These are phyloP conservation scores for Pogonus chalceus DNA, from an alignment of 1,140 invertebrate species.

Conservation along the genomic window DNA sequence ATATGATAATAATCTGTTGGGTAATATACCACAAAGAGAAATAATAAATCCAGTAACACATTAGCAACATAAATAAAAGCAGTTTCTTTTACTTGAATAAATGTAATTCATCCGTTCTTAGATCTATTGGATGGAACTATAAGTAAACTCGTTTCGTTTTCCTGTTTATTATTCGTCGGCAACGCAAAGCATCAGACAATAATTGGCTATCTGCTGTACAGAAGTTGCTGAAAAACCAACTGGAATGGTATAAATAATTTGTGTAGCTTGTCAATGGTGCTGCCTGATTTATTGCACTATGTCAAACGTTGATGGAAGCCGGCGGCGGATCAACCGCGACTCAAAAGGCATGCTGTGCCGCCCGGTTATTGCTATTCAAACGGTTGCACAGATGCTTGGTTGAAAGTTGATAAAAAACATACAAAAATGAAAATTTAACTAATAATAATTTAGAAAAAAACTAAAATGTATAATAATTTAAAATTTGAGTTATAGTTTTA, in stretches of 20 bases:
- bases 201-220: background rate
- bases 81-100: no score
- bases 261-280: background rate
- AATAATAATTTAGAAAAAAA: background rate
- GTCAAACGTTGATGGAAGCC: slow-evolving; percentile 4
- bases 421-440: background rate
- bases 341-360: background rate
- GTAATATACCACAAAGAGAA: no score
- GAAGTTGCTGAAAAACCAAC: background rate
- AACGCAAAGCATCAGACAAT: background rate
- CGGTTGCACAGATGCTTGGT: background rate
- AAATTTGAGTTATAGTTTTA: background rate
- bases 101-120: no score
- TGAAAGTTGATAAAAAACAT: background rate
- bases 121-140: no score
- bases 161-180: slow-evolving; percentile 4
- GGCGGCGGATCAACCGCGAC: background rate
- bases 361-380: no score
- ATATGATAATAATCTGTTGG: no score
- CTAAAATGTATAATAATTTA: background rate
- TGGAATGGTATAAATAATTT: slow-evolving; percentile 6
- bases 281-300: background rate
- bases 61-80: no score
- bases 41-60: no score
- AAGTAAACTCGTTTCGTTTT: no score